phyloP scores from a whole-genome alignment of 2,797 vertebrate species.

The Scolopax bukidnonensis region DNA sequence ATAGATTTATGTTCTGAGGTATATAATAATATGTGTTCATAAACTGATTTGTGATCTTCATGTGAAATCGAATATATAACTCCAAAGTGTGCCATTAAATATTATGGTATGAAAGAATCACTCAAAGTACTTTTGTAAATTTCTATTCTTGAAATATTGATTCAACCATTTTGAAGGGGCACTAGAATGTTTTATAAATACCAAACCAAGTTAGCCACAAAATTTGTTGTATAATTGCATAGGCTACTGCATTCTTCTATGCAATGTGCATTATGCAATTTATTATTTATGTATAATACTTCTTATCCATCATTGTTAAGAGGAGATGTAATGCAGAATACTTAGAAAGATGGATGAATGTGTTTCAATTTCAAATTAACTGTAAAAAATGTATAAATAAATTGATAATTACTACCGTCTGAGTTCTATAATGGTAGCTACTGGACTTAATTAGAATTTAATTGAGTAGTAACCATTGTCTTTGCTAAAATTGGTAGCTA shows the following conservation, averaged over 20 bases:
- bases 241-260: background rate
- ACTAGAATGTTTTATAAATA: slow-evolving; percentile 17
- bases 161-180: background rate
- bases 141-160: background rate
- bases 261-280: background rate
- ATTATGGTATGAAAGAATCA: background rate
- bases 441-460: background rate
- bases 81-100: background rate
- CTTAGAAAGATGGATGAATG: background rate
- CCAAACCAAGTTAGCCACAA: background rate
- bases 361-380: background rate
- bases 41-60: background rate
- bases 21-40: background rate
- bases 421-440: background rate
- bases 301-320: background rate
- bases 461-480: background rate
- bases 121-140: background rate
- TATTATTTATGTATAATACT: slow-evolving; percentile 13
- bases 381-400: background rate
- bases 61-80: background rate
- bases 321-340: background rate
- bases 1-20: background rate
- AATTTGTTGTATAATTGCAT: background rate
- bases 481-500: background rate
- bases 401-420: background rate